These are phyloP conservation scores for Paradisaea rubra DNA, from an alignment of 2,113 vertebrate genomes.

Conservation along the genomic window DNA sequence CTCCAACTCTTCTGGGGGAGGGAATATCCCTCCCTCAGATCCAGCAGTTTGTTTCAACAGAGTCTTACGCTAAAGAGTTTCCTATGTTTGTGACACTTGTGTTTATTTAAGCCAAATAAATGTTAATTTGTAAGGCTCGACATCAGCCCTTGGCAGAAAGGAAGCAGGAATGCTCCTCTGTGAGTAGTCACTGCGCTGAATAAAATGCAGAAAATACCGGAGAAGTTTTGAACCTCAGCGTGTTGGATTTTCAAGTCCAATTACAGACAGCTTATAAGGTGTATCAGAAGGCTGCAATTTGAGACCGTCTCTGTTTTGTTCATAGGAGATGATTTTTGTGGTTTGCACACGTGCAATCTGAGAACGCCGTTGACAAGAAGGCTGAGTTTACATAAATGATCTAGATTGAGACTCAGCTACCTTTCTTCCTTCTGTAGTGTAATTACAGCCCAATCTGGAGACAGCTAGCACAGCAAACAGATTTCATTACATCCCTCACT, in stretches of 20 bases:
- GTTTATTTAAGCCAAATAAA: constrained; percentile 12
- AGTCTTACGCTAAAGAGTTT: neutral
- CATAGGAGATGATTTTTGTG: constrained; percentile 80
- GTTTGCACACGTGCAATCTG: constrained; percentile 75
- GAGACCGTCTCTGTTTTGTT: constrained; percentile 76
- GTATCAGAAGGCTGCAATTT: constrained; percentile 61
- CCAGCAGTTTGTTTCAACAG: neutral
- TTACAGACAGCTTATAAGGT: constrained; percentile 62
- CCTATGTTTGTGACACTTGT: neutral
- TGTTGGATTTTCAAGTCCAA: constrained; percentile 61
- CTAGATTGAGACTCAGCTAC: constrained; percentile 75
- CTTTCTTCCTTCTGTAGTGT: constrained; percentile 80
- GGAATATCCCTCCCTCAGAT: neutral
- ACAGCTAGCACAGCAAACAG: constrained; percentile 82
- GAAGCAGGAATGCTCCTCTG: neutral
- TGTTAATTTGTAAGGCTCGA: constrained; percentile 15
- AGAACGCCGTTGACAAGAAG: constrained; percentile 79
- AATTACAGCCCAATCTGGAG: constrained; percentile 88
- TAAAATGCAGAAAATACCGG: constrained; percentile 14
- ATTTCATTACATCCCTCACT: constrained; percentile 81
- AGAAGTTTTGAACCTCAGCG: constrained; percentile 62
- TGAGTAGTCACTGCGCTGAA: neutral
- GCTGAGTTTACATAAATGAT: constrained; percentile 84
- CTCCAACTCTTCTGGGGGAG: neutral
- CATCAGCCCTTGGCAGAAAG: neutral